A percentile compares a stretch with the other conserved stretches of the same genome.
Evolutionary conservation across 2,797 vertebrate genomes (phyloP).

Genomic region (Sebastiscus albofasciatus): DNA sequence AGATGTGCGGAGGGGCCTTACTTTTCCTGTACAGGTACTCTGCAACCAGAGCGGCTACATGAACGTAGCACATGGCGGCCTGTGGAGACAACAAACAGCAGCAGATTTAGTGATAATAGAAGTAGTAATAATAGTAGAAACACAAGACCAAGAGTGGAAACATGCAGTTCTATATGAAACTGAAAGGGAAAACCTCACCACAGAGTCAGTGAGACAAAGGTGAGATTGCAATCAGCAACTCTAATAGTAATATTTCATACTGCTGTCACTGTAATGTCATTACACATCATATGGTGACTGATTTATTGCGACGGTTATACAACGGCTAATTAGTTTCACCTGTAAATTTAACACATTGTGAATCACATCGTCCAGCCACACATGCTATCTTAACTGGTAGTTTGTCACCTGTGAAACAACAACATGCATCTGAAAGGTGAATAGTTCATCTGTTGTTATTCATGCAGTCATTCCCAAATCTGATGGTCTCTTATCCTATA

Average conservation of each 20-base stretch:
- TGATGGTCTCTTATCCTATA: not conserved
- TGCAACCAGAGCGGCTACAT: constrained; percentile 93
- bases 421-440: not conserved
- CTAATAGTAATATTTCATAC: not conserved
- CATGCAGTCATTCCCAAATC: not conserved
- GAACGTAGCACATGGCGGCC: constrained; percentile 98
- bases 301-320: fast-evolving
- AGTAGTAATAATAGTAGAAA: too few relatives aligned
- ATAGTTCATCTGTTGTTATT: too few relatives aligned
- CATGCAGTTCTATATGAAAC: not conserved
- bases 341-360: not conserved
- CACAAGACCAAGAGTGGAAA: not conserved
- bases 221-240: not conserved
- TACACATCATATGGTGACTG: not conserved
- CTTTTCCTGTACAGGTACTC: constrained; percentile 97
- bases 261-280: not conserved
- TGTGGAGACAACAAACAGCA: constrained; percentile 70
- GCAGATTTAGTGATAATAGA: not conserved
- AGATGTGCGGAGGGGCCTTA: constrained; percentile 76
- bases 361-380: not conserved
- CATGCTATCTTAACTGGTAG: not conserved
- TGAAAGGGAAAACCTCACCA: not conserved
- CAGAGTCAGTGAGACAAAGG: not conserved
- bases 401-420: not conserved
- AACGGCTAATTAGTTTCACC: not conserved